These are phyloP conservation scores for Triplophysa dalaica DNA, from an alignment of 2,113 vertebrate genomes.

Conservation along the genomic window DNA sequence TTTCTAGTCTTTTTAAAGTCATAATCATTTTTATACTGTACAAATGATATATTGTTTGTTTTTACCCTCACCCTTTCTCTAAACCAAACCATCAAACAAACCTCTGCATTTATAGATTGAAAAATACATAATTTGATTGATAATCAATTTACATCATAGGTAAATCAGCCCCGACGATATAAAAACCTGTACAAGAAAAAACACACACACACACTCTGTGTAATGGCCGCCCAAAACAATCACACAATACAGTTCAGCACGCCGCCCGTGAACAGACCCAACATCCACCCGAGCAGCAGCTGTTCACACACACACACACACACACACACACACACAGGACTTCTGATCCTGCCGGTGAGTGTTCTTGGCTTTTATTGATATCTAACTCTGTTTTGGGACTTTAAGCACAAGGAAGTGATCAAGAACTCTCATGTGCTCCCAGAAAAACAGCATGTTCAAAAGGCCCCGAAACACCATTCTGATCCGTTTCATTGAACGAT, in stretches of 20 bases:
- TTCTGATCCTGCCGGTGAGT: constrained; percentile 26
- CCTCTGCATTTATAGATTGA: too few species aligned
- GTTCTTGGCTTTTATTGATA: constrained; percentile 20
- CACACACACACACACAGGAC: constrained; percentile 41
- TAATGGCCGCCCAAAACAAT: constrained; percentile 50
- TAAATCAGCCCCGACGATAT: too few species aligned
- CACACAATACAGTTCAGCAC: constrained; percentile 14
- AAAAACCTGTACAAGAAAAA: too few species aligned
- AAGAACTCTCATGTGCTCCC: neutral
- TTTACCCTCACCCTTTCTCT: too few species aligned
- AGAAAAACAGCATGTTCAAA: neutral
- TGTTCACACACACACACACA: constrained; percentile 45
- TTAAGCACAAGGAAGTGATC: neutral
- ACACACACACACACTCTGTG: constrained; percentile 20
- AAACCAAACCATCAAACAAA: too few species aligned
- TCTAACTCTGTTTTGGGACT: neutral
- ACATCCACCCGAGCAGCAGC: constrained; percentile 34
- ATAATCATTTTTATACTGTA: too few species aligned
- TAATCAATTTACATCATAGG: too few species aligned
- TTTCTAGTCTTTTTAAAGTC: too few species aligned
- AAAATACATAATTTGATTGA: too few species aligned
- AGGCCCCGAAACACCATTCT: neutral
- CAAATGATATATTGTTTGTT: too few species aligned
- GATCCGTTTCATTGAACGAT: neutral
- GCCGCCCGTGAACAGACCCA: constrained; percentile 17